A percentile compares a stretch with the other conserved stretches of the same genome.
phyloP scores from a whole-genome alignment of 2,888 invertebrate genomes.

The Synanthedon andrenaeformis region DNA sequence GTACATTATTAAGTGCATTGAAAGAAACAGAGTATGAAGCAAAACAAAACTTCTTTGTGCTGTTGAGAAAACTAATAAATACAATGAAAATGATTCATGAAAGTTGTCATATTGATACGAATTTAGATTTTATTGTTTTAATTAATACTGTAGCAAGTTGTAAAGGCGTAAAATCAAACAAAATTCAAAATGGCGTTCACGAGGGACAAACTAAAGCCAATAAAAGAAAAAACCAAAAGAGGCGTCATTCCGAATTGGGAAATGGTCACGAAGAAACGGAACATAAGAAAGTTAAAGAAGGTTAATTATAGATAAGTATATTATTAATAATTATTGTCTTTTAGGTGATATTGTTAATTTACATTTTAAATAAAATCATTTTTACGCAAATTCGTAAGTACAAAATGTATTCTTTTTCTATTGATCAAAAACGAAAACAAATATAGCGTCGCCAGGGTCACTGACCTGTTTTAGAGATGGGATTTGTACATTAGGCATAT shows the following conservation, averaged over 20 bases:
- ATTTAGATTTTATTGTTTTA: conserved; percentile 36
- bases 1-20: conserved; percentile 44
- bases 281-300: conserved; percentile 31
- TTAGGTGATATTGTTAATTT: no score
- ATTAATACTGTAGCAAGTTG: conserved; percentile 29
- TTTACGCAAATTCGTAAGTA: no score
- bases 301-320: conserved; percentile 4
- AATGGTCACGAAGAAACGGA: conserved; percentile 36
- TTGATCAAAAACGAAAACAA: no score
- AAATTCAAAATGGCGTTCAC: conserved; percentile 18
- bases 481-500: no score
- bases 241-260: conserved; percentile 32
- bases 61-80: conserved; percentile 66
- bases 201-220: conserved; percentile 17
- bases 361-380: no score
- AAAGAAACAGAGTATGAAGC: conserved; percentile 43
- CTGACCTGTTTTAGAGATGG: no score
- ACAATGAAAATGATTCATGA: conserved; percentile 59
- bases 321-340: neutral
- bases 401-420: no score
- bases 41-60: conserved; percentile 69
- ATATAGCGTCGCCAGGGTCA: no score
- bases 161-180: conserved; percentile 29
- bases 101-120: conserved; percentile 36
- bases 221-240: conserved; percentile 39